phyloP scores from a whole-genome alignment of 2,888 invertebrate species.

The Epirrhoe alternata region DNA sequence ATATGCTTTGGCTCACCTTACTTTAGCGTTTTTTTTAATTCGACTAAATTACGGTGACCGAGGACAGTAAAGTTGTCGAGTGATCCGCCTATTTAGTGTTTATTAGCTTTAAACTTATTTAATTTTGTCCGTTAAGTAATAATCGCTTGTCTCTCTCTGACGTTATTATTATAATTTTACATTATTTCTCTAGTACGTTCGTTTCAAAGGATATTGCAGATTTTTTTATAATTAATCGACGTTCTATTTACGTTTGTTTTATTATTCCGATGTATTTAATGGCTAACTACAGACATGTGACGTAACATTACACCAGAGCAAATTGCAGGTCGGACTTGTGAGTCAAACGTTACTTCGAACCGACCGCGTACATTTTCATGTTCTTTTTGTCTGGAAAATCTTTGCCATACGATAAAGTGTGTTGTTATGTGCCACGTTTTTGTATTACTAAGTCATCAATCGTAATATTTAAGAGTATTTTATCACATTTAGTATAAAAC shows the following conservation, averaged over 20 bases:
- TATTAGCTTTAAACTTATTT: conserved; percentile 56
- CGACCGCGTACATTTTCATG: not conserved
- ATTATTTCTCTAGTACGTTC: not conserved
- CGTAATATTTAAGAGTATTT: not conserved
- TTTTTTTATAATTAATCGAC: not conserved
- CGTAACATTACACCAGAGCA: not conserved
- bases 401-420: not conserved
- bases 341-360: not conserved
- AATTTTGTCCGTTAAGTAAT: conserved; percentile 47
- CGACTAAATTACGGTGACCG: conserved; percentile 49
- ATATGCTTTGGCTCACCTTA: conserved; percentile 17
- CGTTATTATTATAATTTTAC: not conserved
- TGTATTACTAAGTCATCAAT: not conserved
- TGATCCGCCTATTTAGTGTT: conserved; percentile 75
- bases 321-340: not conserved
- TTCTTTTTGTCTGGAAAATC: not conserved
- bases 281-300: not conserved
- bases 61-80: conserved; percentile 77
- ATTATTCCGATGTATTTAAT: not conserved
- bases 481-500: not conserved
- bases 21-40: conserved; percentile 39
- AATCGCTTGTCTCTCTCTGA: conserved; percentile 39
- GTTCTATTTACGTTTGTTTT: not conserved
- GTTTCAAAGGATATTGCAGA: not conserved
- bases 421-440: not conserved